phyloP scores from a whole-genome alignment of 2,797 vertebrate species.

The Euphonia xanthogaster region DNA sequence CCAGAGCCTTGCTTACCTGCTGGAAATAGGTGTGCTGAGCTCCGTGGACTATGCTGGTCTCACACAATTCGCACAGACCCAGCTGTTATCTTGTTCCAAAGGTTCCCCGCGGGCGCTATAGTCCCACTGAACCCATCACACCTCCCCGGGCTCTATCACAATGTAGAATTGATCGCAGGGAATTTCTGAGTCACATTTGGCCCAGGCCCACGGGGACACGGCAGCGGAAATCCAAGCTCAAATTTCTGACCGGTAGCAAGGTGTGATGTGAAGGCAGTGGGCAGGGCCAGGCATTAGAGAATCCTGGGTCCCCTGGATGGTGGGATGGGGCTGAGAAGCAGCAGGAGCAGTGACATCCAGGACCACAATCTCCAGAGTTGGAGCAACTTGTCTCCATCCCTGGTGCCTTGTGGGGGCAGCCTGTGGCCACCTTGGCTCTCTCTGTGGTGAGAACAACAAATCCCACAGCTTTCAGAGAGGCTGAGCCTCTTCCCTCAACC shows the following conservation, averaged over 20 bases:
- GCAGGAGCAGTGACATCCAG: not conserved
- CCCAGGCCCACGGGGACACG: not conserved
- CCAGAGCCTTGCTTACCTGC: not conserved
- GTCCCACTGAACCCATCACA: not conserved
- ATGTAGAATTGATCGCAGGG: not conserved
- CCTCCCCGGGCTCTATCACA: not conserved
- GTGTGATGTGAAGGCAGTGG: not conserved
- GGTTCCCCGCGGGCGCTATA: not conserved
- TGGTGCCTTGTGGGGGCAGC: not conserved
- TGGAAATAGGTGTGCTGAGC: not conserved
- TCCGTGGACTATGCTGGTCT: not conserved
- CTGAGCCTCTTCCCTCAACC: not conserved
- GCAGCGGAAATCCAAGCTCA: not conserved
- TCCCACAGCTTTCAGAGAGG: not conserved
- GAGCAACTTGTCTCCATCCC: not conserved
- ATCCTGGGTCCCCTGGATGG: not conserved
- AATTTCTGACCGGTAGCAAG: not conserved
- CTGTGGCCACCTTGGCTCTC: not conserved
- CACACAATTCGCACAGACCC: not conserved
- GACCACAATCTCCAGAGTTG: fast-evolving
- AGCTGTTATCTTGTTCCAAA: conserved; percentile 63
- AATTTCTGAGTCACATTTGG: not conserved
- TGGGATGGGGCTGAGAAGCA: not conserved
- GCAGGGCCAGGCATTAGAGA: not conserved
- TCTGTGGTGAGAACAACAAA: fast-evolving